Base-by-base conservation (phyloP, 2,797 vertebrate genomes). In the Sternarchorhynchus goeldii region DNA sequence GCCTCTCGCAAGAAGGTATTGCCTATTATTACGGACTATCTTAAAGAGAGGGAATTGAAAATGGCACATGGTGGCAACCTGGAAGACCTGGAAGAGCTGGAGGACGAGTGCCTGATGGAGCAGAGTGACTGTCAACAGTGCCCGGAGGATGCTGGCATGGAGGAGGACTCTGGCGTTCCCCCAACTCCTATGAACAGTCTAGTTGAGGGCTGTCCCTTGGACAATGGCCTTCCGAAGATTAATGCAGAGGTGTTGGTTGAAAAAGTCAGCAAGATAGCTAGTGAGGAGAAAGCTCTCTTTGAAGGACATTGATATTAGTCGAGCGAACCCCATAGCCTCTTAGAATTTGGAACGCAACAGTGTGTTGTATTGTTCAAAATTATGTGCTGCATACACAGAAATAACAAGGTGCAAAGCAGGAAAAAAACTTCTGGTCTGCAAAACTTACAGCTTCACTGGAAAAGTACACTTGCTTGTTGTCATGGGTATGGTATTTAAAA, bases 151-250 rank as follows among this genome's bases (percentile, higher is more conserved):
- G 21, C 60, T 32, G 83, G 79, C 29, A 67, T 84, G 12, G 89
- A 89, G 58, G 91, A 89, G 25, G 90, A 90, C 53, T 85, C 85
- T 2, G 81, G 41, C 0, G 88, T 94, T 0, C 97, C 96, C 0
- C 96, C 96, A 0, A 98, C 97, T 0, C 97, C 97, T 0, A 94
- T 96, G 94, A 99, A 99, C 93, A 98, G 96, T 85, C 91, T 98
- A 85, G 96, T 97, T 76, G 96, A 99, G 1, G 96, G 97, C 25
- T 96, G 96, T 72, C 96, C 96, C 0, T 91, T 99, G 63, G 95
- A 96, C 0, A 90, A 85, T n/a, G 93, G 95, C 0, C 92, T 94
- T 75, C 96, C 96, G 0, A 90, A 86, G 6, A 88, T 97, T 78
- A 96, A 92, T 0, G 90, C 93, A 0, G 93, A 94, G 53, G 94